Evolutionary conservation across 2,797 vertebrate genomes (phyloP), one percentile per base, ranked within the genome.

Genomic region (Paramormyrops hopkinsi): DNA sequence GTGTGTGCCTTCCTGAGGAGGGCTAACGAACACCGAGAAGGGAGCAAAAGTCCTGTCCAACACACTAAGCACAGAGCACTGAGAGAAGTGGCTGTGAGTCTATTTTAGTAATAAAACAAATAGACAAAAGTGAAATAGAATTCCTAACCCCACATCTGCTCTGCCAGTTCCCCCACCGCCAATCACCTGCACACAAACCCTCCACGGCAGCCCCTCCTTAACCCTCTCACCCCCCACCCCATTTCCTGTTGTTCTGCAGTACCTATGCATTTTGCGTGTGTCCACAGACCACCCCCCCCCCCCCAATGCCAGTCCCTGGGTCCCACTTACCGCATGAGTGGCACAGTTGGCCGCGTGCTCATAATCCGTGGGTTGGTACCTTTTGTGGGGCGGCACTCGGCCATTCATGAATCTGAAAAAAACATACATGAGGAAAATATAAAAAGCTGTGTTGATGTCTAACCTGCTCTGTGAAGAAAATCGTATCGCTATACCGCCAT

Each of bases 261-360:
- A 8, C 48, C n/a, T 51, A 25, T 17, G n/a, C 19, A 85, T 33
- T 19, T 82, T 46, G n/a, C n/a, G 0, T 62, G 19, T 14, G 54
- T 76, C 53, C 54, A 25, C 17, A 44, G 12, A 14, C 41, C 41
- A 44, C 41, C 44, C 44, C 44, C 4, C 9, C 1, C 2, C 8
- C 59, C 8, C 25, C 7, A 9, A 19, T 69, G 9, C 62, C 62
- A 73, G 33, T 76, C 29, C 69, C 41, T 4, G 12, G 69, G 5
- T 50, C 37, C n/a, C 8, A 94, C 98, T 97, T 94, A 99, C 98
- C 73, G 97, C 98, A 0, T 99, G 98, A 2, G 98, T 99, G 92
- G 97, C 97, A 91, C 97, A 98, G 95, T 99, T 99, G 0, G 98
- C 98, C 0, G 96, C 98, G 0, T 99, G 98, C 91, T 99, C 98